Conservation (phyloP, 2,888 invertebrate species). For the Hyles lineata region DNA sequence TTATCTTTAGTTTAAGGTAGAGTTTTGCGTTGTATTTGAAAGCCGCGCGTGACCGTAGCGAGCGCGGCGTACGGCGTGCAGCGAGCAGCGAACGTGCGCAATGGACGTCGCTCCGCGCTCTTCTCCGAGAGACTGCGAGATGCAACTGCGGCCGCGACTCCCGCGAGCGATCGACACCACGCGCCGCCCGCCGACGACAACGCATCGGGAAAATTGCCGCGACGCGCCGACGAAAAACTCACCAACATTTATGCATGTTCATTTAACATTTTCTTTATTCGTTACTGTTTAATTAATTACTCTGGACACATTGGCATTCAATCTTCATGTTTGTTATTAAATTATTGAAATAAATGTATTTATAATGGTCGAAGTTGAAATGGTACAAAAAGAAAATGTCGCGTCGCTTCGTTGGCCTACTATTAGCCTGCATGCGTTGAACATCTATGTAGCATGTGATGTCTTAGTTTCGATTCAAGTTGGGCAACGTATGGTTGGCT, state of each 20-base stretch:
- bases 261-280: background rate
- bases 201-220: background rate
- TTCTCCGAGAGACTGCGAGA: conserved; percentile 61
- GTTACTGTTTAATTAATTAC: background rate
- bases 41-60: conserved; percentile 17
- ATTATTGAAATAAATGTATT: background rate
- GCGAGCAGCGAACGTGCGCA: conserved; percentile 17
- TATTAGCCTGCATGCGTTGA: too few relatives aligned
- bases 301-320: too few relatives aligned
- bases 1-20: too few relatives aligned
- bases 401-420: background rate
- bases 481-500: too few relatives aligned
- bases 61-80: background rate
- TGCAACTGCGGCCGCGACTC: conserved; percentile 24
- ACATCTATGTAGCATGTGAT: too few relatives aligned
- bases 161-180: conserved; percentile 28
- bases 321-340: too few relatives aligned
- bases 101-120: conserved; percentile 66
- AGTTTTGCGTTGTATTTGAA: conserved; percentile 4
- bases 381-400: background rate
- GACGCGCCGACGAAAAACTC: background rate
- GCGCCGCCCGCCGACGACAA: background rate
- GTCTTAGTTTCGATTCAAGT: too few relatives aligned
- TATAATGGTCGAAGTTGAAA: background rate
- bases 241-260: background rate